phyloP scores from a whole-genome alignment of 2,888 invertebrate species.

The Protophormia terraenovae region DNA sequence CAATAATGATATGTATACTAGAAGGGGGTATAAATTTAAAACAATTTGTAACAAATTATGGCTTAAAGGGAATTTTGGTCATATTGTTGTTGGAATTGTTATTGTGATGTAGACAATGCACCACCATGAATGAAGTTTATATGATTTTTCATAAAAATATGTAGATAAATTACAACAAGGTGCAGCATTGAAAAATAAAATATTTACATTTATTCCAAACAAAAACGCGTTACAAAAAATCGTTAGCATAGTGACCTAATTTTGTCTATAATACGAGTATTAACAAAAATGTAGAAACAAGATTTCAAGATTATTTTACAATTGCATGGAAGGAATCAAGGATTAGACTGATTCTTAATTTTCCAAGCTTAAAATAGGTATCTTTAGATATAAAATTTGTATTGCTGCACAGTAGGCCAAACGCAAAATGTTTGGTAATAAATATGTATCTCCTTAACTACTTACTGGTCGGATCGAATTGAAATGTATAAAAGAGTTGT shows the following conservation, averaged over 20 bases:
- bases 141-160: constrained; percentile 27
- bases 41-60: constrained; percentile 60
- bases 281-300: not conserved
- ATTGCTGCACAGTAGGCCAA: too few relatives aligned
- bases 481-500: too few relatives aligned
- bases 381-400: too few relatives aligned
- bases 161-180: constrained; percentile 55
- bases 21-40: not conserved
- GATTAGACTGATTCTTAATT: too few relatives aligned
- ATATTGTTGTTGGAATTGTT: constrained; percentile 12
- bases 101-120: constrained; percentile 27
- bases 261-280: not conserved
- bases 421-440: too few relatives aligned
- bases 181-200: constrained; percentile 52
- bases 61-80: constrained; percentile 46
- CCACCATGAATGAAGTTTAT: constrained; percentile 41
- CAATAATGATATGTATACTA: not conserved
- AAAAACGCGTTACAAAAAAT: not conserved
- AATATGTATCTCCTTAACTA: too few relatives aligned
- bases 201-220: constrained; percentile 8
- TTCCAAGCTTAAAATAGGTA: too few relatives aligned
- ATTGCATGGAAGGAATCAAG: not conserved
- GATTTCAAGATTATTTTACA: not conserved
- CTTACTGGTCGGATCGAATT: too few relatives aligned
- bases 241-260: constrained; percentile 46